Evolutionary conservation across 2,113 vertebrate genomes (phyloP).

Genomic region (Lycaon pictus): DNA sequence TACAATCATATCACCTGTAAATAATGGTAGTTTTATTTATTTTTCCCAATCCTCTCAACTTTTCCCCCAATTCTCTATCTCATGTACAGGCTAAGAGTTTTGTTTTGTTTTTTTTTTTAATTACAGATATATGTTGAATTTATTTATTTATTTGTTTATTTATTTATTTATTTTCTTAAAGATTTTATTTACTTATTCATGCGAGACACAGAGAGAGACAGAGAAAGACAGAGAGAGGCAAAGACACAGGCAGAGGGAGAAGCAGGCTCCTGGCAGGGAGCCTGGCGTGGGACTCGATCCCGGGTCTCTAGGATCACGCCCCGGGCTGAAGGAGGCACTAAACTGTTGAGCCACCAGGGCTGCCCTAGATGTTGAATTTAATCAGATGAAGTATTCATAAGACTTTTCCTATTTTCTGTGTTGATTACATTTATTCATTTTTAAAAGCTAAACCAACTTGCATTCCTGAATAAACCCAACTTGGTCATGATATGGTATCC

Average conservation of each 20-base stretch:
- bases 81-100: background rate
- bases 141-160: background rate
- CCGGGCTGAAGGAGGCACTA: no score
- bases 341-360: no score
- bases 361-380: background rate
- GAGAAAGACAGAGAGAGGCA: no score
- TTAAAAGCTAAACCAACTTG: background rate
- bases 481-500: background rate
- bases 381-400: constrained; percentile 1
- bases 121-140: background rate
- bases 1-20: background rate
- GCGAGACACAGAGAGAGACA: no score
- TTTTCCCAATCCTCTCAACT: background rate
- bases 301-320: no score
- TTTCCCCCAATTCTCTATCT: background rate
- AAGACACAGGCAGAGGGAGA: no score
- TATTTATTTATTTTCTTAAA: no score
- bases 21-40: background rate
- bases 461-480: background rate
- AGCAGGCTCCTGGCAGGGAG: no score
- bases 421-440: background rate
- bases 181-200: no score
- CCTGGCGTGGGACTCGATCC: no score
- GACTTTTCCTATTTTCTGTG: background rate
- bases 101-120: background rate